These are phyloP conservation scores for Aleiodes leptofemur DNA, from an alignment of 2,888 invertebrate genomes.

Conservation along the genomic window DNA sequence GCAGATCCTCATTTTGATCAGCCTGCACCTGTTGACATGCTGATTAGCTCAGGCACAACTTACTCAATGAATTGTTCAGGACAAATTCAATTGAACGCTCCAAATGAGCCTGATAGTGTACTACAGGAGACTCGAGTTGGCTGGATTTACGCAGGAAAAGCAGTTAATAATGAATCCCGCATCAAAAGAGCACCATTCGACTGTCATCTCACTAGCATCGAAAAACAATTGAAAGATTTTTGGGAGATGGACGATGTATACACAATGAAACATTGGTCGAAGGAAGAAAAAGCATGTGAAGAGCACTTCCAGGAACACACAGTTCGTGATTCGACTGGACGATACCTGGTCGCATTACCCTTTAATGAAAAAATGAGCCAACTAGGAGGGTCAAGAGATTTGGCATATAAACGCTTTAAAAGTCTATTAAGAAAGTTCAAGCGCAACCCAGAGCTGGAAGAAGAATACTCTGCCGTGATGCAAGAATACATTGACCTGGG, in stretches of 20 bases:
- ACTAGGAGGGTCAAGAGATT: slow-evolving; percentile 25
- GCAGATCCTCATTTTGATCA: neutral
- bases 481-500: slow-evolving; percentile 52
- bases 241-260: slow-evolving; percentile 48
- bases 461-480: slow-evolving; percentile 50
- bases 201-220: neutral
- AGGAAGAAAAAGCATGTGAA: slow-evolving; percentile 42
- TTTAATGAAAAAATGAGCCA: slow-evolving; percentile 27
- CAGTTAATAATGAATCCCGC: neutral
- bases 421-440: slow-evolving; percentile 20
- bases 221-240: slow-evolving; percentile 18
- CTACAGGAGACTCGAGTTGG: slow-evolving; percentile 6
- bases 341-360: slow-evolving; percentile 46
- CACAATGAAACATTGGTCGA: too few species aligned
- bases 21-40: neutral
- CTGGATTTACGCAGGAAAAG: neutral
- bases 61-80: neutral
- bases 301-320: slow-evolving; percentile 22
- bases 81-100: too few species aligned
- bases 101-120: neutral
- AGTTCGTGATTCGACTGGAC: neutral
- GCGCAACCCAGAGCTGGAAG: slow-evolving; percentile 10
- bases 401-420: slow-evolving; percentile 39
- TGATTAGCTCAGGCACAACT: neutral
- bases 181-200: neutral